Base-by-base conservation (phyloP, 2,113 vertebrate species). In the Proteles cristata region DNA sequence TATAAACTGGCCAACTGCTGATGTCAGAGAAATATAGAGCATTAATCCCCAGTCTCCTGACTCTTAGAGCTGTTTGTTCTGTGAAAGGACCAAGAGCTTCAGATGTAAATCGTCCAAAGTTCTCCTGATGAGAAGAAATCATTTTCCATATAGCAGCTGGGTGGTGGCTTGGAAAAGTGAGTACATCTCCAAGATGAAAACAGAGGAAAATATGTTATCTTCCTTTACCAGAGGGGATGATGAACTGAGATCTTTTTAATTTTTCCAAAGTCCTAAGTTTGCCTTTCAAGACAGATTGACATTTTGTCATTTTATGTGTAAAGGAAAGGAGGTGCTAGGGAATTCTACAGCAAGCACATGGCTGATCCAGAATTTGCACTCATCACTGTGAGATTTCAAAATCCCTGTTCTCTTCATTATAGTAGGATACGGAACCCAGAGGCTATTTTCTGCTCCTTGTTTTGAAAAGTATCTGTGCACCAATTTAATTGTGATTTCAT, bases 241-340 rank as follows among this genome's bases (percentile, higher is more conserved):
- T 68, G 35, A 83, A 21, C 17, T n/a, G 65, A 81, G 50, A 96
- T 88, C 82, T 86, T 92, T 96, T 66, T 81, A 82, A 85, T 77
- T 93, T 96, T 65, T 12, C 14, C 53, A 28, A 28, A 95, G 33
- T 71, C 14, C 43, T 33, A 65, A 8, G 23, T 53, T n/a, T 26
- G 15, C 14, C 7, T 81, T 94, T 93, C 73, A 9, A 88, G 15
- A n/a, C 50, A 71, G 28, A 21, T 11, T 95, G 68, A 58, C 31
- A 68, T 77, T 80, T 87, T 80, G 28, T 31, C 25, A 39, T 77
- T 88, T 86, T 85, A 65, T 9, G 85, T 7, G 10, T 48, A 66
- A 95, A 61, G 39, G 61, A 85, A 90, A n/a, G 11, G 15, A 94
- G 76, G 33, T 39, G 3, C 11, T 79, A 5, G 11, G n/a, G 12